These are phyloP conservation scores for Pycnonotus jocosus DNA, from an alignment of 2,113 vertebrate genomes.

Conservation along the genomic window DNA sequence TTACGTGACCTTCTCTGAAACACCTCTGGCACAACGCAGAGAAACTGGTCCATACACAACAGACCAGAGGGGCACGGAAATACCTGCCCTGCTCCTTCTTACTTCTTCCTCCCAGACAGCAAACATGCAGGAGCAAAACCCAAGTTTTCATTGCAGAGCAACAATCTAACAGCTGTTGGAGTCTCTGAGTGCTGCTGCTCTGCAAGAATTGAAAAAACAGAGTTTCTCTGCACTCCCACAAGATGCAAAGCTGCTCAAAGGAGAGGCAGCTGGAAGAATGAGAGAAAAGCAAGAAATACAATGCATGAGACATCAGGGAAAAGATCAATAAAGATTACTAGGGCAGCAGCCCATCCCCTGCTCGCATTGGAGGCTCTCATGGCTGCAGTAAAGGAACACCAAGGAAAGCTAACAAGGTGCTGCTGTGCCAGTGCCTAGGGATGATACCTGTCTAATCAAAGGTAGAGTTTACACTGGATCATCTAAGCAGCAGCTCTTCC, in stretches of 20 bases:
- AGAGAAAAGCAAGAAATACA: constrained; percentile 20
- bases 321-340: constrained; percentile 57
- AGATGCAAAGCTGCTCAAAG: not conserved
- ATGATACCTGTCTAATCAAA: constrained; percentile 44
- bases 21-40: not conserved
- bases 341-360: constrained; percentile 22
- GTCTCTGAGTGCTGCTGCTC: not conserved
- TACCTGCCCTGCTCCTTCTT: not conserved
- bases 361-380: not conserved
- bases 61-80: not conserved
- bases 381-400: not conserved
- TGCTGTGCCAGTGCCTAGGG: not conserved
- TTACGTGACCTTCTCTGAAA: not conserved
- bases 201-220: not conserved
- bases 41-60: not conserved
- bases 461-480: constrained; percentile 35
- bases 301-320: not conserved
- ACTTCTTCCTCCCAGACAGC: not conserved
- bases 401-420: constrained; percentile 15
- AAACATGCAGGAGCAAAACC: not conserved
- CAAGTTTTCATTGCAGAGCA: not conserved
- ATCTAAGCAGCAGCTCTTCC: constrained; percentile 8
- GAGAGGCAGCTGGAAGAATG: not conserved
- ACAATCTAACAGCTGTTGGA: not conserved
- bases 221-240: not conserved